These are phyloP conservation scores for Nothoprocta pentlandii DNA, from an alignment of 2,113 vertebrate species.

Conservation along the genomic window DNA sequence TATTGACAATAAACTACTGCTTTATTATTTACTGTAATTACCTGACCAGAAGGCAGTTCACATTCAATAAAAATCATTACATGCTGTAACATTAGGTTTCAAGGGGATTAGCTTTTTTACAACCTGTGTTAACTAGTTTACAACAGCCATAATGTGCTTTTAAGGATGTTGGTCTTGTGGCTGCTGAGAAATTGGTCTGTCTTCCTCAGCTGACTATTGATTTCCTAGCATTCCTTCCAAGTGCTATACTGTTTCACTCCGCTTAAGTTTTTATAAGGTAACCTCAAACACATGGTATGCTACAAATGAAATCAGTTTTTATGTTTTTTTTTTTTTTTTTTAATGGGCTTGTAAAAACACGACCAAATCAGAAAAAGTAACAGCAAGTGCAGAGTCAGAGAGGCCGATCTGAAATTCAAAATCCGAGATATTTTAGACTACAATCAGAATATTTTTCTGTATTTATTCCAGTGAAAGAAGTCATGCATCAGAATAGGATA, in stretches of 20 bases:
- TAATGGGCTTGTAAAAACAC: not conserved
- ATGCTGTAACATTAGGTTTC: not conserved
- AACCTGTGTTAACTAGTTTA: slow-evolving; percentile 14
- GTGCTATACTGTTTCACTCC: not conserved
- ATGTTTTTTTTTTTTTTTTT: not conserved
- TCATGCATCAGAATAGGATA: not conserved
- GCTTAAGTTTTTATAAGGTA: not conserved
- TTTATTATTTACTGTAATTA: slow-evolving; percentile 52
- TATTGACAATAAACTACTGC: not conserved
- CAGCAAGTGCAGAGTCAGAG: not conserved
- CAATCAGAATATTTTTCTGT: not conserved
- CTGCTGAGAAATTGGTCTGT: not conserved
- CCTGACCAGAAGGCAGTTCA: not conserved
- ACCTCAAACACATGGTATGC: not conserved
- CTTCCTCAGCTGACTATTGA: not conserved
- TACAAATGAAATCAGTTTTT: not conserved
- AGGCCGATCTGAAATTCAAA: not conserved
- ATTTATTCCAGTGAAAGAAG: not conserved
- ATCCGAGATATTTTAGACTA: not conserved
- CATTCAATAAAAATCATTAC: not conserved
- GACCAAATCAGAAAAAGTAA: not conserved
- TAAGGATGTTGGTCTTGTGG: not conserved
- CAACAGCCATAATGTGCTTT: not conserved
- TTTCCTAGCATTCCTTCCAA: not conserved
- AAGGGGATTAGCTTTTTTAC: not conserved